Base-by-base conservation (phyloP, 2,888 invertebrate genomes). In the Drosophila falleni region DNA sequence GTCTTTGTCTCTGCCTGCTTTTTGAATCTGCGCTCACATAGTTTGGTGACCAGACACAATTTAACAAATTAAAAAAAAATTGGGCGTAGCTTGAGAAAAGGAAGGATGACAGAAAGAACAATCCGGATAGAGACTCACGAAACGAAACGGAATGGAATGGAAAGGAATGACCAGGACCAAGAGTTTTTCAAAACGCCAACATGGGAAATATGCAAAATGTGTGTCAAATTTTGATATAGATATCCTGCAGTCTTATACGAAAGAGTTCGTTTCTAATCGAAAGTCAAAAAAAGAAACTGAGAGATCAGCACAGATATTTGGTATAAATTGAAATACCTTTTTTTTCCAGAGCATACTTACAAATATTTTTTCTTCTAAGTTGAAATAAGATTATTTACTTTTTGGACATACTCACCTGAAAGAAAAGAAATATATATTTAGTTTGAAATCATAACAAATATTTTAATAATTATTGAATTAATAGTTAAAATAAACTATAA, bases 61-160 rank as follows among this genome's bases (percentile, higher is more conserved):
- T 85, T 80, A 82, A 80, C 63, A 87, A 87, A 85, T 85, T 85
- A 84, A 81, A 83, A 81, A 83, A 61, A 63, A 65, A 29, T 8
- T 29, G 62, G 44, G 51, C 66, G 41, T 39, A 42, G 59, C 47
- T 16, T 23, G 35, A 46, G 15, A 56, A 58, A 47, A 39, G 47
- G 26, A 62, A 54, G 65, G 13, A 35, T 54, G 51, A 42, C 63
- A 42, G 71, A 60, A 69, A 49, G 58, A 67, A 42, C 71, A 70
- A 80, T 63, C 85, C 80, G 81, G 85, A 77, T 55, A 39, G 15
- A 77, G 77, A 26, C 51, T 33, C 31, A 69, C 55, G 41, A 39
- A 75, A 37, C 46, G 44, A 44, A 58, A 53, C 62, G 33, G 31
- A 75, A 46, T 35, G 54, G 47, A 60, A 42, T 19, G 19, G 19